Base-by-base conservation (phyloP, 2,888 invertebrate genomes). In the Hemistola chrysoprasaria region DNA sequence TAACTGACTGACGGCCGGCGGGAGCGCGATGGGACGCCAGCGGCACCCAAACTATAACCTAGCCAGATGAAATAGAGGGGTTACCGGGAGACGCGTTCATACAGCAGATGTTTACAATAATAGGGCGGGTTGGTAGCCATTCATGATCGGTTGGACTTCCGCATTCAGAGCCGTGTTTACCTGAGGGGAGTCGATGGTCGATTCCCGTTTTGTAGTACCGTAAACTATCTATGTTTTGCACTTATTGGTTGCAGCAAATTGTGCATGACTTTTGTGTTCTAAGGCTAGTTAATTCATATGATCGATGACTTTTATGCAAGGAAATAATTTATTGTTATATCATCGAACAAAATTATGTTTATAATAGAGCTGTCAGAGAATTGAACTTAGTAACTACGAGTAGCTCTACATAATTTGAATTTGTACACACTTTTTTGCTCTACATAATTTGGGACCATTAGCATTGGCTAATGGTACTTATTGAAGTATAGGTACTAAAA, bases 1-100 rank as follows among this genome's bases (percentile, higher is more conserved):
- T 76, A 72, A 83, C 84, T 80, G 79, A 70, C 70, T 46, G 42
- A 57, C 62, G 52, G 53, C 50, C 59, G 49, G 62, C 53, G 70
- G 71, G 71, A 69, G 62, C 55, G 56, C 59, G 59, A 56, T 74
- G 63, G 76, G 75, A 73, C 74, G 76, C 74, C 68, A 71, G 69
- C 70, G 77, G 74, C 77, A 76, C 72, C 73, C 66, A 76, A 81
- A 80, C 79, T 85, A 83, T 84, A 84, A 82, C 78, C 81, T 81
- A 80, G 78, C 79, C 65, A 61, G 78, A 78, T 78, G 59, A 62
- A 76, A 71, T 77, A 75, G 78, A 71, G 72, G 81, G 83, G 81
- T 73, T 65, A 61, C 52, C 64, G 62, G 69, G 67, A 63, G 62
- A 56, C 47, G 44, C 47, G 46, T 53, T 53, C 53, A 53, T 55